Conservation (phyloP, 2,113 vertebrate genomes). For the Tringa solitaria region DNA sequence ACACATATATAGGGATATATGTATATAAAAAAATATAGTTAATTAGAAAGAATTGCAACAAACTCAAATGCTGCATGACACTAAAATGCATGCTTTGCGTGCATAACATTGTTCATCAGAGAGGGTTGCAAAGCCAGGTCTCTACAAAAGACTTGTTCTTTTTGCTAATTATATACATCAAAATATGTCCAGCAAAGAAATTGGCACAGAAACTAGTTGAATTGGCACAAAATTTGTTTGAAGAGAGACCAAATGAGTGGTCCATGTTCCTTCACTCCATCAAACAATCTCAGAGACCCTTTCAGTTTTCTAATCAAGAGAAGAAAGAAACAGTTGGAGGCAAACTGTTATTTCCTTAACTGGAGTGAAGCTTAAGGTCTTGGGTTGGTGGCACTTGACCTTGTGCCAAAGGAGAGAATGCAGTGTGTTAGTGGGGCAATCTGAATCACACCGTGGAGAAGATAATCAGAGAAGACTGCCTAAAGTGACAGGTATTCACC, state of each 20-base stretch:
- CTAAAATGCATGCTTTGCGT: accelerated
- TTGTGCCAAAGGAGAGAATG: background rate
- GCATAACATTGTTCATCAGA: background rate
- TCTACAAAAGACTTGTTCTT: background rate
- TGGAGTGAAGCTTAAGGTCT: background rate
- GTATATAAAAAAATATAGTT: background rate
- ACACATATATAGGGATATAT: background rate
- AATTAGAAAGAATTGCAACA: background rate
- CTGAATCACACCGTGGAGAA: background rate
- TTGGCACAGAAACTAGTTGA: background rate
- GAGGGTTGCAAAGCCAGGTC: background rate
- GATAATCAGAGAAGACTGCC: background rate
- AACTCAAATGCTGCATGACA: background rate
- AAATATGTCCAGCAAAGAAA: background rate
- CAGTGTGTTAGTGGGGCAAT: background rate
- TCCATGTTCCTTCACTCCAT: background rate
- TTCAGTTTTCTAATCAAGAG: background rate
- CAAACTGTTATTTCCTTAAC: background rate
- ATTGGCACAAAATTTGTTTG: background rate
- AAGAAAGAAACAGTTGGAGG: background rate
- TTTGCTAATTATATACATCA: background rate
- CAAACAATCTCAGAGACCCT: background rate
- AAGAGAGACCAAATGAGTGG: background rate
- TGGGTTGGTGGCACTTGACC: background rate
- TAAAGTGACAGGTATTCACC: constrained; percentile 54